Evolutionary conservation across 2,888 invertebrate genomes (phyloP).

Genomic region (Heteromurus nitidus): DNA sequence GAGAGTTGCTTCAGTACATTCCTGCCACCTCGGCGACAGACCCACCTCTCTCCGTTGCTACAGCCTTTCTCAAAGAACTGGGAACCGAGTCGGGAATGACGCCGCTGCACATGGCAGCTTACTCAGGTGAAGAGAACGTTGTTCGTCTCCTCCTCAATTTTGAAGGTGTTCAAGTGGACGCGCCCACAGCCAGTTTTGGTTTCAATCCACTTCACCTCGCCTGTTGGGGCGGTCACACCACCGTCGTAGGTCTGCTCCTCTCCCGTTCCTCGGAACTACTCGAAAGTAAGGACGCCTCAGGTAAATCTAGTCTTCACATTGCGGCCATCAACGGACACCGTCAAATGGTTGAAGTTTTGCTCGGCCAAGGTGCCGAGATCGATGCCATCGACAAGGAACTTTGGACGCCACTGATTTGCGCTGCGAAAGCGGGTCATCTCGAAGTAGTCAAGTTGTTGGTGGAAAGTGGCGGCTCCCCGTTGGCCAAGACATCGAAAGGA

Average conservation of each 20-base stretch:
- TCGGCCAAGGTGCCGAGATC: conserved; percentile 99
- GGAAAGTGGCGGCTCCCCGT: conserved; percentile 97
- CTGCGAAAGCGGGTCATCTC: conserved; percentile 93
- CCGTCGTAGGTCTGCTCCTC: conserved; percentile 95
- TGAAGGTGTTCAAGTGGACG: conserved; percentile 98
- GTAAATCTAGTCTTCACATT: conserved; percentile 96
- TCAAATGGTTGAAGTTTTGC: conserved; percentile 96
- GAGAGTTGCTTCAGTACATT: conserved; percentile 78
- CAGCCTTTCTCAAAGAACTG: conserved; percentile 83
- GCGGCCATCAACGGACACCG: conserved; percentile 98
- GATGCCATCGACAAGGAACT: conserved; percentile 97
- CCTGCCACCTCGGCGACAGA: conserved; percentile 98
- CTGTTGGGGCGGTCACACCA: conserved; percentile 97
- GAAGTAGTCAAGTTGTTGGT: conserved; percentile 95
- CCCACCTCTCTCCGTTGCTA: conserved; percentile 87
- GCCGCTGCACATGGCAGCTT: conserved; percentile 96
- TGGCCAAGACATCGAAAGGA: conserved; percentile 95
- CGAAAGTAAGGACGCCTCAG: conserved; percentile 93
- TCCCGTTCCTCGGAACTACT: conserved; percentile 97
- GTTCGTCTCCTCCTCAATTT: conserved; percentile 96
- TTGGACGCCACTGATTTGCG: conserved; percentile 96
- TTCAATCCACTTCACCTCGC: conserved; percentile 98
- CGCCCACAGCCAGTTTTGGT: conserved; percentile 93
- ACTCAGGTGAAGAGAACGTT: conserved; percentile 98
- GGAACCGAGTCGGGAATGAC: conserved; percentile 97